These are phyloP conservation scores for Pemphigus obesinymphae DNA, from an alignment of 1,140 invertebrate genomes.

Conservation along the genomic window DNA sequence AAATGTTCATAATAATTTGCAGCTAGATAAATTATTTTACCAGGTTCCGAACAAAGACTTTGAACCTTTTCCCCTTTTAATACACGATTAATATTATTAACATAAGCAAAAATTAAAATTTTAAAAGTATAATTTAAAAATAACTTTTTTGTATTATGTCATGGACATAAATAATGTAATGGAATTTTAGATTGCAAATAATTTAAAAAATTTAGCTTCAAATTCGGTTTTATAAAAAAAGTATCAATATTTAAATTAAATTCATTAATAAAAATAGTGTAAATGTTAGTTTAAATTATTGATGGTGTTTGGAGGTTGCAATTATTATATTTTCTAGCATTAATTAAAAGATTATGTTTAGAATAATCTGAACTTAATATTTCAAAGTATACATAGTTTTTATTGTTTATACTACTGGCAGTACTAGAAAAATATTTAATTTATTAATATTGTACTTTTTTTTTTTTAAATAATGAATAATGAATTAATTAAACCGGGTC, in stretches of 20 bases:
- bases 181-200: not conserved
- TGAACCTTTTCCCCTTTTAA: not conserved
- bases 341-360: not conserved
- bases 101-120: not conserved
- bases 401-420: too few species aligned
- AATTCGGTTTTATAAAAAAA: not conserved
- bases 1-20: too few species aligned
- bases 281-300: not conserved
- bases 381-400: too few species aligned
- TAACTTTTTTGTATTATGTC: not conserved
- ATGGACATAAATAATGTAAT: not conserved
- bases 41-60: not conserved
- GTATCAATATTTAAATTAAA: not conserved
- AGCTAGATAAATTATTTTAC: not conserved
- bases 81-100: not conserved
- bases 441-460: too few species aligned
- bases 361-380: not conserved
- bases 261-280: not conserved
- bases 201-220: not conserved
- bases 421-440: too few species aligned
- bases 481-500: too few species aligned
- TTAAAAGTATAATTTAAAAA: not conserved
- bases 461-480: too few species aligned
- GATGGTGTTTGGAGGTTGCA: not conserved
- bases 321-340: not conserved